Conservation (phyloP, 2,888 invertebrate species). For the Drosophila peninsularis region DNA sequence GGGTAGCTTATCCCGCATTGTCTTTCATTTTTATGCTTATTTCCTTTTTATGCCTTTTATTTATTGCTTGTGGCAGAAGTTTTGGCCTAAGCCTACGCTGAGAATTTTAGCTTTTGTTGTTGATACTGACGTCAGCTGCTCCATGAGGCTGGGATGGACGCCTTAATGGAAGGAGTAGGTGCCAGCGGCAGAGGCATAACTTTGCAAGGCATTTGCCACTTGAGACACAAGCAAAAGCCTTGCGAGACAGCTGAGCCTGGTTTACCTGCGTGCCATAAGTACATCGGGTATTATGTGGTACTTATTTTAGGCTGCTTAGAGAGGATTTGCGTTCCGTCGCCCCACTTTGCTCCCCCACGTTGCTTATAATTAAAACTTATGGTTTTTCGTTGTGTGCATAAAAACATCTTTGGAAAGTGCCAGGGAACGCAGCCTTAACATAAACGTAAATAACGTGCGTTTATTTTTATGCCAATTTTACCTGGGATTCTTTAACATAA, state of each 20-base stretch:
- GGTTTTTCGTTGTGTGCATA: conserved; percentile 27
- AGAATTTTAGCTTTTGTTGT: conserved; percentile 46
- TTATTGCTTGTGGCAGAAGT: conserved; percentile 45
- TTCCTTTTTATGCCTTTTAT: conserved; percentile 26
- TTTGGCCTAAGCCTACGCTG: conserved; percentile 55
- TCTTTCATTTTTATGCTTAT: conserved; percentile 31
- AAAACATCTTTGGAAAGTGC: conserved; percentile 20
- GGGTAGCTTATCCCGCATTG: conserved; percentile 37
- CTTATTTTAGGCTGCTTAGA: conserved; percentile 74
- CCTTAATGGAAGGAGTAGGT: neutral
- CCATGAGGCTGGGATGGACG: conserved; percentile 22
- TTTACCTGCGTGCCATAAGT: conserved; percentile 39
- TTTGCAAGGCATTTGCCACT: conserved; percentile 41
- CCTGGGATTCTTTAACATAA: conserved; percentile 18
- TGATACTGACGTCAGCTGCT: conserved; percentile 67
- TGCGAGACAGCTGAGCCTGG: conserved; percentile 5
- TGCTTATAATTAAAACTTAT: conserved; percentile 76
- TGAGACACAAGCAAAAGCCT: conserved; percentile 47
- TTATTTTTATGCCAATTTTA: conserved; percentile 30
- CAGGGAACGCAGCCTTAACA: conserved; percentile 2
- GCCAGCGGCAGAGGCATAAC: neutral
- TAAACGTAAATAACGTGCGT: conserved; percentile 47
- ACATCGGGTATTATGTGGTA: conserved; percentile 74
- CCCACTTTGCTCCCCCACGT: conserved; percentile 3
- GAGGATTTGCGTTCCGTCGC: conserved; percentile 58